Evolutionary conservation across 2,113 vertebrate species (phyloP), one percentile per base, ranked within the genome.

Genomic region (Nothoprocta pentlandii): DNA sequence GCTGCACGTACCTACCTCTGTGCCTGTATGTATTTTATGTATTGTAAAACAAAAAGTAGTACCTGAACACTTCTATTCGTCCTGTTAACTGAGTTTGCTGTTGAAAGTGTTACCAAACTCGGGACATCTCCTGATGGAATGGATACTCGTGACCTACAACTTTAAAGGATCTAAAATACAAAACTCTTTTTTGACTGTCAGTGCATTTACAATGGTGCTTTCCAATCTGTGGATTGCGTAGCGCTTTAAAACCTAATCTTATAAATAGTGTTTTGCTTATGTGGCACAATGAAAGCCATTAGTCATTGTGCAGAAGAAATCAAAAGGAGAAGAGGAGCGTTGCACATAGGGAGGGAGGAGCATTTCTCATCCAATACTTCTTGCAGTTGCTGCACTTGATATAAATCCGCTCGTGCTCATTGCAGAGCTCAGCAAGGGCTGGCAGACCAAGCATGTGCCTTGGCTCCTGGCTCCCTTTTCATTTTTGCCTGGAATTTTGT

Each of bases 391-490:
- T 79, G 77, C 73, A 86, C 58, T 66, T 68, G 34, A 36, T 28
- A 41, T 49, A 76, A 21, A 64, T 42, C 0, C 0, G 0, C 49
- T n/a, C 2, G 0, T 34, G 36, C 30, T 46, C 9, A 0, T 0
- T 1, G 62, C 8, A 3, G 61, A 63, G 69, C 76, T 41, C 16
- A 12, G 46, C 13, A 25, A 3, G 62, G 53, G 42, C 58, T 89
- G 49, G 46, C 9, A 61, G 28, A 36, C 47, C 83, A 16, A 19
- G 17, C 2, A 3, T 41, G 70, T 41, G 11, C 76, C 26, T 34
- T 30, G 25, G 2, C 4, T 58, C 39, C n/a, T 85, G 75, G 68
- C 9, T 53, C 22, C 0, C 3, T 44, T 75, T 68, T 71, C 47
- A 76, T 61, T 26, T 47, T 42, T 49, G 6, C 0, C 0, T n/a